These are phyloP conservation scores for Xenops minutus DNA, from an alignment of 2,797 vertebrate species.

Conservation along the genomic window DNA sequence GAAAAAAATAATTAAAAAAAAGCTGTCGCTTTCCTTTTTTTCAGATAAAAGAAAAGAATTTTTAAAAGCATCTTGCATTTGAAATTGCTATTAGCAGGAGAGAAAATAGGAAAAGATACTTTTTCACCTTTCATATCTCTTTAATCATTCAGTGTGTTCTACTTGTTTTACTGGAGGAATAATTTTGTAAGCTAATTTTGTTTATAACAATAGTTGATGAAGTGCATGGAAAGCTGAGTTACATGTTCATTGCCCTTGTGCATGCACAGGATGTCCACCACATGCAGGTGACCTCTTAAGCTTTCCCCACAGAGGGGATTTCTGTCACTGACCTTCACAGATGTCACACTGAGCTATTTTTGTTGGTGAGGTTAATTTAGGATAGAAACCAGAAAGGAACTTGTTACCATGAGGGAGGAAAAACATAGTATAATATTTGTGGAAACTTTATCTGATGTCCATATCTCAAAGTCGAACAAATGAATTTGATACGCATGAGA, in stretches of 20 bases:
- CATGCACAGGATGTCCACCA: slow-evolving; percentile 78
- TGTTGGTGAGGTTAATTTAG: slow-evolving; percentile 37
- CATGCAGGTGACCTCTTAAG: not conserved
- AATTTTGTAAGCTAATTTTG: slow-evolving; percentile 68
- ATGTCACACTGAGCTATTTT: slow-evolving; percentile 15
- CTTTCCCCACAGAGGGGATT: not conserved
- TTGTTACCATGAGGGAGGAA: not conserved
- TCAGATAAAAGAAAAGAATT: not conserved
- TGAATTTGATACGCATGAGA: not conserved
- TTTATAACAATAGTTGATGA: slow-evolving; percentile 70
- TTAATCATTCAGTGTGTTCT: not conserved
- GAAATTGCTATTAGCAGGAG: not conserved
- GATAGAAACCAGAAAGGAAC: slow-evolving; percentile 24
- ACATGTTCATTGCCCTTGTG: slow-evolving; percentile 77
- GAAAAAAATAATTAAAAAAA: not conserved
- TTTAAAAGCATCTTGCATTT: not conserved
- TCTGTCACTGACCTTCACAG: slow-evolving; percentile 14
- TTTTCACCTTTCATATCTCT: not conserved
- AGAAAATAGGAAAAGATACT: not conserved
- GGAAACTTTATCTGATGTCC: slow-evolving; percentile 12
- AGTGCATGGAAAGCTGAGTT: slow-evolving; percentile 79
- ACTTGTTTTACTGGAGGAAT: slow-evolving; percentile 19
- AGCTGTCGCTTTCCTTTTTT: not conserved
- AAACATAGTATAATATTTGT: not conserved
- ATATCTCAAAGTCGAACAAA: not conserved